Conservation (phyloP, 2,113 vertebrate species). For the Forbesichthys papilliferus region DNA sequence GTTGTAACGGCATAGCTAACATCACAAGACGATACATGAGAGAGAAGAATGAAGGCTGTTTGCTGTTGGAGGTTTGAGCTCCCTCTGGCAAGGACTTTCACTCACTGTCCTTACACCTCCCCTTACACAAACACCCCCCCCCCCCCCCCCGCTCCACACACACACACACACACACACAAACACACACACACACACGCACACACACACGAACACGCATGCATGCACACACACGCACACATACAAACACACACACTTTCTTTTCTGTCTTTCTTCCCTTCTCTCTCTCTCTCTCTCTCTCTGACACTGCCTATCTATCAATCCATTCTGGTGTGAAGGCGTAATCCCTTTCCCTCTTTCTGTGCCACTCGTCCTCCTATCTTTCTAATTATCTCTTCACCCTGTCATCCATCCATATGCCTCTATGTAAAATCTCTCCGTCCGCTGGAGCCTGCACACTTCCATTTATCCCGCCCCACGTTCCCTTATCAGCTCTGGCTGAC, state of each 20-base stretch:
- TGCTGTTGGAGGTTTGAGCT: slow-evolving; percentile 43
- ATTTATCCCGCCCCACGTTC: slow-evolving; percentile 62
- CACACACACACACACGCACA: background rate
- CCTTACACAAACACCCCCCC: background rate
- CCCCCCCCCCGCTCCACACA: background rate
- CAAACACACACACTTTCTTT: slow-evolving; percentile 15
- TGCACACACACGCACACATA: background rate
- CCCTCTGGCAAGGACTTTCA: slow-evolving; percentile 64
- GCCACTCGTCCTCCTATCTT: slow-evolving; percentile 55
- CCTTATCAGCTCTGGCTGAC: slow-evolving; percentile 68
- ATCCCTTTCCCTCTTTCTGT: background rate
- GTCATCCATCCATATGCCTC: slow-evolving; percentile 63
- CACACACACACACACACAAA: slow-evolving; percentile 1
- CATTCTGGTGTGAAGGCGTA: background rate
- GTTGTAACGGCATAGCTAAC: no score
- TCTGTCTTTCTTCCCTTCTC: slow-evolving; percentile 33
- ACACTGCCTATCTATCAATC: slow-evolving; percentile 26
- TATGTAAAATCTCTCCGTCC: slow-evolving; percentile 77
- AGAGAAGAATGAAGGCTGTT: slow-evolving; percentile 50
- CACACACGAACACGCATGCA: slow-evolving; percentile 1
- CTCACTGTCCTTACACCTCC: slow-evolving; percentile 12
- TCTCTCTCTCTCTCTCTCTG: slow-evolving; percentile 21
- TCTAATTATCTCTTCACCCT: slow-evolving; percentile 71
- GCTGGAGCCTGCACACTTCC: slow-evolving; percentile 55
- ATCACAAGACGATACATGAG: slow-evolving; percentile 18